These are phyloP conservation scores for Caranx melampygus DNA, from an alignment of 2,113 vertebrate genomes.

Conservation along the genomic window DNA sequence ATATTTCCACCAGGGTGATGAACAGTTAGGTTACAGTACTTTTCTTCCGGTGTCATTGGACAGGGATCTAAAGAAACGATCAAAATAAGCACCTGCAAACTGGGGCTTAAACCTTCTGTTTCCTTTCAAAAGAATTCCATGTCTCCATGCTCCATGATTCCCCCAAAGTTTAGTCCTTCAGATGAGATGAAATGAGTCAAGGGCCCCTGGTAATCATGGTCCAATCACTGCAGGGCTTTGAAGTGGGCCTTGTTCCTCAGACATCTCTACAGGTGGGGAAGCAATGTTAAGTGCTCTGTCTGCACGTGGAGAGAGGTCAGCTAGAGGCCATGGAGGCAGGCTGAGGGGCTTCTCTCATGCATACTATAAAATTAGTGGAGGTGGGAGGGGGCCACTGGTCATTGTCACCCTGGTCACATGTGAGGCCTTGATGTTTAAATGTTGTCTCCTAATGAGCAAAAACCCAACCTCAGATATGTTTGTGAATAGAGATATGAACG, in stretches of 20 bases:
- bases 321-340: conserved; percentile 64
- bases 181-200: conserved; percentile 77
- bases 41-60: conserved; percentile 5
- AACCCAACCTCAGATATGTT: neutral
- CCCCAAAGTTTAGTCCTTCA: conserved; percentile 66
- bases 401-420: neutral
- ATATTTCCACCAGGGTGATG: neutral
- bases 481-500: conserved; percentile 7
- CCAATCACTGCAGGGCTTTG: conserved; percentile 77
- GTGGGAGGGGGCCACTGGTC: neutral
- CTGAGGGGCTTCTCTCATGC: conserved; percentile 39
- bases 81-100: conserved; percentile 23
- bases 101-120: conserved; percentile 25
- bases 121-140: conserved; percentile 38
- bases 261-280: conserved; percentile 76
- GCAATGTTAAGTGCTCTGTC: conserved; percentile 74
- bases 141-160: conserved; percentile 36
- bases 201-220: conserved; percentile 76
- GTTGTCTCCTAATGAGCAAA: neutral
- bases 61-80: neutral
- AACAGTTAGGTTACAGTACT: neutral
- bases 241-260: conserved; percentile 71
- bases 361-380: conserved; percentile 10
- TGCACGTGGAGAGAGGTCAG: conserved; percentile 73
- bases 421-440: neutral